Evolutionary conservation across 2,888 invertebrate species (phyloP).

Genomic region (Anarsia innoxiella): DNA sequence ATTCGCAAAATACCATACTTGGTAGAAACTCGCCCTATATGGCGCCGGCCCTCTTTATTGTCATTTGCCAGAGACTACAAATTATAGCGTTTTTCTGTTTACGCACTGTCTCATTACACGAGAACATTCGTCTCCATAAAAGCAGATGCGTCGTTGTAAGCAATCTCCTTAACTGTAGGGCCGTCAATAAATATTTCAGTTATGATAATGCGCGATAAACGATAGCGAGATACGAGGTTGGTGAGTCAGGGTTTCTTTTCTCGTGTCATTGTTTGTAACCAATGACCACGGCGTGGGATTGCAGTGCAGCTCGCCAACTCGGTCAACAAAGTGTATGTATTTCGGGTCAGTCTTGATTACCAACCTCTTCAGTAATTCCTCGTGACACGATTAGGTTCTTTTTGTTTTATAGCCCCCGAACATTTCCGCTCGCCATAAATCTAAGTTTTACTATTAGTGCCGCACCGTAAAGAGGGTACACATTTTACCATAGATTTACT

Average conservation of each 20-base stretch:
- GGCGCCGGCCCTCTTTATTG: conserved; percentile 36
- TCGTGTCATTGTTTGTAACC: conserved; percentile 18
- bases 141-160: conserved; percentile 33
- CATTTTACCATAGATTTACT: too few species aligned
- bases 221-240: conserved; percentile 32
- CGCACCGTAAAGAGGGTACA: too few species aligned
- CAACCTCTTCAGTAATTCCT: conserved; percentile 26
- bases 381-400: conserved; percentile 17
- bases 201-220: conserved; percentile 34
- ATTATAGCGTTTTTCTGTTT: conserved; percentile 32
- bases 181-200: conserved; percentile 39
- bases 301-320: conserved; percentile 52
- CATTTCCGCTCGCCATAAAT: conserved; percentile 1
- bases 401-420: conserved; percentile 9
- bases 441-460: too few species aligned
- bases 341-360: conserved; percentile 32
- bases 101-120: conserved; percentile 23
- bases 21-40: conserved; percentile 31
- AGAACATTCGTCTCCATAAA: conserved; percentile 32
- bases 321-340: conserved; percentile 60
- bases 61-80: conserved; percentile 39
- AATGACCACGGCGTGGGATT: conserved; percentile 27
- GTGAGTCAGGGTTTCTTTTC: conserved; percentile 33
- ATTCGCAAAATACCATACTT: conserved; percentile 38
- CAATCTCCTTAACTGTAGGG: conserved; percentile 22